Evolutionary conservation across 2,113 vertebrate species (phyloP), one percentile per base, ranked within the genome.

Genomic region (Elaphurus davidianus): DNA sequence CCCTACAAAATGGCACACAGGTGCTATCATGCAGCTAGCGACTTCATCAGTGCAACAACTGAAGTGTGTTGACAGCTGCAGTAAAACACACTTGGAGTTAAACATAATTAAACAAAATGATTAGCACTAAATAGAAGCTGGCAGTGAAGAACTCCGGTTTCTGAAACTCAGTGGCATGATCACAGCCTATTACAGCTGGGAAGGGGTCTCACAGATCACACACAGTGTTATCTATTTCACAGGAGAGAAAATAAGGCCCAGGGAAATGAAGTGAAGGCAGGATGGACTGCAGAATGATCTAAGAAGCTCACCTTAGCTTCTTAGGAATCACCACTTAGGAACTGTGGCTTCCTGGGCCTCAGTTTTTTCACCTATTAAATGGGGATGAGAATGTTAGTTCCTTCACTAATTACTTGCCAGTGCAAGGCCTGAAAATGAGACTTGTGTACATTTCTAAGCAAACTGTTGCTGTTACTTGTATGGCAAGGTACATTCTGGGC

Each of bases 1-100:
- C 21, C 23, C 45, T 36, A 2, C 47, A 33, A 92, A 97, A 95
- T 19, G 52, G 57, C 94, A 97, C 92, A n/a, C 84, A 94, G 87
- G 91, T 25, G 81, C 83, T 14, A 12, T 60, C 40, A 15, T 14
- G 54, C 85, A 81, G 55, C 62, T 71, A 55, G 17, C 50, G 33
- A 43, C 67, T 60, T 16, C 0, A 1, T 67, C 4, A 30, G 79
- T 30, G n/a, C 6, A 21, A 78, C 1, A 90, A 60, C 64, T 23
- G 5, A 93, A 74, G 33, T 19, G 50, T 25, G 52, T 62, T 85
- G 87, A 92, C 57, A 97, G 55, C 36, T 52, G 36, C 5, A 5
- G 57, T 6, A n/a, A 83, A 81, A 93, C 59, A 62, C 50, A 86
- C 54, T 62, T 10, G 2, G 33, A 54, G 85, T 52, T 74, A 1